Percentiles rank a stretch among this genome's conserved stretches.
Conservation (phyloP, 2,113 vertebrate genomes). For the Genyomyrus donnyi region DNA sequence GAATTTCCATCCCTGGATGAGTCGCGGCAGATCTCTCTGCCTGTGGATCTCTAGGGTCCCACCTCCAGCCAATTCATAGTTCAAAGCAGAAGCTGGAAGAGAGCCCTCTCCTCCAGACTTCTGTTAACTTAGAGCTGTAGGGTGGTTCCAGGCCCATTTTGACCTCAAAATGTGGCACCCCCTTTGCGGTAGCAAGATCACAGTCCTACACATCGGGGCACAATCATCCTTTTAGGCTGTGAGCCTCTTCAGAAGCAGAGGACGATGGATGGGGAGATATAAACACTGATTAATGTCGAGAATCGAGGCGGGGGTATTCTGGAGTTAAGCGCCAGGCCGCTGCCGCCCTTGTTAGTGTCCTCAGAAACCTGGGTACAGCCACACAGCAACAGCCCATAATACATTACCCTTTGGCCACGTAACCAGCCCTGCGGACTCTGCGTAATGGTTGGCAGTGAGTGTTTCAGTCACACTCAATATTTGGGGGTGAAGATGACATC, state of each 20-base stretch:
- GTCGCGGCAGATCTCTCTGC: not conserved
- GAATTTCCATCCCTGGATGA: not conserved
- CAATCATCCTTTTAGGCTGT: not conserved
- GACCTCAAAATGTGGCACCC: not conserved
- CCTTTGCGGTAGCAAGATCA: not conserved
- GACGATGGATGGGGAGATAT: not conserved
- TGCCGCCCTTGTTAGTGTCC: not conserved
- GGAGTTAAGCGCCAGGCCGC: not conserved
- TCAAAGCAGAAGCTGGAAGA: not conserved
- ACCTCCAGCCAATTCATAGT: not conserved
- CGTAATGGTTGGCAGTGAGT: not conserved
- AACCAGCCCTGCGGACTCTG: not conserved
- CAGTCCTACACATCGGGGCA: not conserved
- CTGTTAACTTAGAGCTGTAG: not conserved
- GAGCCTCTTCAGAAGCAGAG: not conserved
- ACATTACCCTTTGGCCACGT: not conserved
- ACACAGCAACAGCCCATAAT: not conserved
- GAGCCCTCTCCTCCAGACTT: not conserved
- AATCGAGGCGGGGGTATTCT: not conserved
- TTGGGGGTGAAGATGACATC: not conserved
- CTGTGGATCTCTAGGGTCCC: not conserved
- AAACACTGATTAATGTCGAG: not conserved
- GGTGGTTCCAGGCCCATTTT: not conserved
- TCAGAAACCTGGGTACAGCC: not conserved
- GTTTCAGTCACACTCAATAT: not conserved